Conservation (phyloP, 2,797 vertebrate genomes). For the Perdix hodgsoniae region DNA sequence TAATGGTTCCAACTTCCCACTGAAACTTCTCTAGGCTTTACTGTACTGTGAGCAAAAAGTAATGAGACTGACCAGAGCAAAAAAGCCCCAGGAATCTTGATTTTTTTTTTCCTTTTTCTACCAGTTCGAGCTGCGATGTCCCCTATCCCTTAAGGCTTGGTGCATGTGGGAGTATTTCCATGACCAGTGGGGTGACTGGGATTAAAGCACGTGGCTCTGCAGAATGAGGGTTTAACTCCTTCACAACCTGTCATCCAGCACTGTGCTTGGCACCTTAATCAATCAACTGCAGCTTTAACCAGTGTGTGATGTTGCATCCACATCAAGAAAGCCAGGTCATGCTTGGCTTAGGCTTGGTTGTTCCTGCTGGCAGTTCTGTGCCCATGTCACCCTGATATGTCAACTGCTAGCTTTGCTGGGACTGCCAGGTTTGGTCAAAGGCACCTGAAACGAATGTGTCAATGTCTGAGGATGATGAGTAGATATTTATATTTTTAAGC, state of each 20-base stretch:
- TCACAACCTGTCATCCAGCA: rapidly evolving
- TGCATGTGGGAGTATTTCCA: neutral
- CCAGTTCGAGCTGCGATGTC: neutral
- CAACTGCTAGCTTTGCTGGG: neutral
- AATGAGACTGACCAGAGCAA: neutral
- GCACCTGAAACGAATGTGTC: neutral
- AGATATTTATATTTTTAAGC: neutral
- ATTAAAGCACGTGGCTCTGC: rapidly evolving
- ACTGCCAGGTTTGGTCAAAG: neutral
- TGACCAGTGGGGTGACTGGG: neutral
- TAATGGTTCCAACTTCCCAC: neutral
- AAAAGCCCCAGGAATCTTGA: neutral
- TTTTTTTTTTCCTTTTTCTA: constrained; percentile 6
- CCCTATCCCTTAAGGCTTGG: neutral
- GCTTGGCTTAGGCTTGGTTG: neutral
- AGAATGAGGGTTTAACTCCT: neutral
- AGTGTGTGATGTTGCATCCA: neutral
- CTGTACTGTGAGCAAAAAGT: neutral
- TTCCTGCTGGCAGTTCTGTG: neutral
- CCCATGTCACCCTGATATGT: rapidly evolving
- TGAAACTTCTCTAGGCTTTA: neutral
- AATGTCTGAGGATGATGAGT: neutral
- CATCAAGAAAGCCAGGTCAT: too few relatives aligned
- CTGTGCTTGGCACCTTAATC: neutral
- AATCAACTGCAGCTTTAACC: neutral